These are phyloP conservation scores for Falco punctatus DNA, from an alignment of 2,113 vertebrate species.

Conservation along the genomic window DNA sequence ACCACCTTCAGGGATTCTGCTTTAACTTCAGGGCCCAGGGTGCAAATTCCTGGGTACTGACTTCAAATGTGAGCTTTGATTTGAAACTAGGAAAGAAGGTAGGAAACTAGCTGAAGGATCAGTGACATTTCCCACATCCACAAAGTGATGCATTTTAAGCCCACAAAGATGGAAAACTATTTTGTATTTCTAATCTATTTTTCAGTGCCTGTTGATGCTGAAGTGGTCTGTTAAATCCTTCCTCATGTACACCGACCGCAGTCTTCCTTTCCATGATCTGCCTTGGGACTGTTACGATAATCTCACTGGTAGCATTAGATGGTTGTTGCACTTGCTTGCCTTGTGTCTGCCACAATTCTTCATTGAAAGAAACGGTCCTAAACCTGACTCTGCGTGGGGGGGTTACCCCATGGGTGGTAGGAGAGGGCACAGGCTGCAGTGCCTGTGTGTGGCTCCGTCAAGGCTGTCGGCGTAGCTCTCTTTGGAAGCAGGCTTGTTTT, in stretches of 20 bases:
- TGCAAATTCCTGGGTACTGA: background rate
- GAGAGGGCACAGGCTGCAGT: background rate
- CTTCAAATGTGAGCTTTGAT: background rate
- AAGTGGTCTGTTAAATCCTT: background rate
- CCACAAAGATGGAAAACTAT: background rate
- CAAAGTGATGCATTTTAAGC: background rate
- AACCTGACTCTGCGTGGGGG: background rate
- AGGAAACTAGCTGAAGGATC: background rate
- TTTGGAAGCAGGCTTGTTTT: background rate
- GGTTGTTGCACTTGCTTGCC: background rate
- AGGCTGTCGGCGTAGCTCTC: background rate
- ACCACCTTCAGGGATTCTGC: background rate
- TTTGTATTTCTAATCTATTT: background rate
- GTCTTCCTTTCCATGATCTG: background rate
- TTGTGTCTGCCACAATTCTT: background rate
- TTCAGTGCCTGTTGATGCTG: background rate
- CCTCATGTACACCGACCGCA: background rate
- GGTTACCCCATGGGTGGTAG: rapidly evolving
- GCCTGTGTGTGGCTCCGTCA: background rate
- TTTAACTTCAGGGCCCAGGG: background rate
- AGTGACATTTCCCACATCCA: background rate
- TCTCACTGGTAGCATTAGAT: background rate
- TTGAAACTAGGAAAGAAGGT: background rate
- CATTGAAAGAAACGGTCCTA: background rate
- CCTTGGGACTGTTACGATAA: background rate